These are phyloP conservation scores for Argentina silus DNA, from an alignment of 2,797 vertebrate genomes.

Conservation along the genomic window DNA sequence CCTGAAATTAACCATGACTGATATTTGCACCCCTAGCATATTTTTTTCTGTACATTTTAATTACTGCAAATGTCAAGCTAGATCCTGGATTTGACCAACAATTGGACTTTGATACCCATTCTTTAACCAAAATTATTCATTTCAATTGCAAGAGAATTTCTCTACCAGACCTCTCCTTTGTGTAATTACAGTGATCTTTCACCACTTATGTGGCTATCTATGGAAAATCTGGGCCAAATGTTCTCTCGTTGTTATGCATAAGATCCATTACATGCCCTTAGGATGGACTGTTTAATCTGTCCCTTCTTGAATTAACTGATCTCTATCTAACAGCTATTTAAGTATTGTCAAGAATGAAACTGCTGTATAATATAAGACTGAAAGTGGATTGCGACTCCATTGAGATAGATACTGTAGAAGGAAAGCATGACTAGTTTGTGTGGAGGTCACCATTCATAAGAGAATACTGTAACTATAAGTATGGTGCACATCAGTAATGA, in stretches of 20 bases:
- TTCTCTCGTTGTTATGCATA: conserved; percentile 33
- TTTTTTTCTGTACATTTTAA: conserved; percentile 44
- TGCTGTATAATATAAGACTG: conserved; percentile 29
- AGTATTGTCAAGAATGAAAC: conserved; percentile 39
- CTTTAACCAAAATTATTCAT: conserved; percentile 54
- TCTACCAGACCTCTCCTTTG: conserved; percentile 36
- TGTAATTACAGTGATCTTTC: conserved; percentile 39
- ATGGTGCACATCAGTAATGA: neutral
- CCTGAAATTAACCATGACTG: conserved; percentile 41
- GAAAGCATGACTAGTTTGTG: neutral
- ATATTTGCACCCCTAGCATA: conserved; percentile 24
- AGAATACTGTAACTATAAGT: neutral
- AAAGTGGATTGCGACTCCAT: conserved; percentile 18
- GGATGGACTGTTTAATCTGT: conserved; percentile 46
- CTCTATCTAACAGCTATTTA: conserved; percentile 38
- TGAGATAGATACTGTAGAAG: neutral
- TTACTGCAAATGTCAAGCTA: conserved; percentile 53
- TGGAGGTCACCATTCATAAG: neutral
- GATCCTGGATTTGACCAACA: conserved; percentile 35
- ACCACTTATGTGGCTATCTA: conserved; percentile 35
- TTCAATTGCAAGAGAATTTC: conserved; percentile 40
- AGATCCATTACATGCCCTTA: conserved; percentile 45
- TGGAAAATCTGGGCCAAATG: conserved; percentile 45
- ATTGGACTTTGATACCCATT: conserved; percentile 54
- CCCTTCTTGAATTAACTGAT: conserved; percentile 43